phyloP scores from a whole-genome alignment of 2,888 invertebrate species.

The Diarsia brunnea region DNA sequence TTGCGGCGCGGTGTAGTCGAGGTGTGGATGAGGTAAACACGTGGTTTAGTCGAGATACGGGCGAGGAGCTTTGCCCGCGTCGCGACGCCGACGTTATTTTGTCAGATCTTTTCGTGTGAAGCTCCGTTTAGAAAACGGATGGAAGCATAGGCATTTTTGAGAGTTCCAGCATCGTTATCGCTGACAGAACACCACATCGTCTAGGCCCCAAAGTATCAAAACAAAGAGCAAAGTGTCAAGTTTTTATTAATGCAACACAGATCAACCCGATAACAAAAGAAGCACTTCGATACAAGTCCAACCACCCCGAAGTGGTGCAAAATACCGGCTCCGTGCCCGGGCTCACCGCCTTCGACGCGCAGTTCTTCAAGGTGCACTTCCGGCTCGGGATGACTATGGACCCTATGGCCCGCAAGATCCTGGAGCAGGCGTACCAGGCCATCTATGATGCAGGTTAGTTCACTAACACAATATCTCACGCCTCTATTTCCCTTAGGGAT shows the following conservation, averaged over 20 bases:
- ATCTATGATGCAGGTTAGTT: slow-evolving; percentile 92
- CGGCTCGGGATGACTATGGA: slow-evolving; percentile 89
- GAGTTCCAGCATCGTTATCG: neutral
- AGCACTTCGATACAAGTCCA: slow-evolving; percentile 81
- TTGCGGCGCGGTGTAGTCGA: neutral
- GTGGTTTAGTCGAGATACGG: neutral
- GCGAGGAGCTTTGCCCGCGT: neutral
- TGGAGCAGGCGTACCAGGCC: slow-evolving; percentile 94
- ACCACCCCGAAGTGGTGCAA: slow-evolving; percentile 87
- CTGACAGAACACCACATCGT: too few relatives aligned
- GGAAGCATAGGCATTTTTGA: neutral
- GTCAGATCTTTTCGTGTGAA: neutral
- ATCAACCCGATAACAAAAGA: slow-evolving; percentile 92
- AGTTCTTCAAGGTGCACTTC: slow-evolving; percentile 93
- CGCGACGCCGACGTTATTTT: neutral
- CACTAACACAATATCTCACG: neutral
- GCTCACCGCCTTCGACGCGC: slow-evolving; percentile 92
- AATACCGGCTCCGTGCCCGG: slow-evolving; percentile 91
- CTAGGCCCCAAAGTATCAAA: neutral
- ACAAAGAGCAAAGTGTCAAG: neutral
- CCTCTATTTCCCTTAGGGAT: neutral
- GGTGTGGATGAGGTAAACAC: neutral
- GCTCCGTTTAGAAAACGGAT: neutral
- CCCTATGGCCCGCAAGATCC: slow-evolving; percentile 92
- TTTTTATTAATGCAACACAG: slow-evolving; percentile 53